Evolutionary conservation across 2,888 invertebrate species (phyloP).

Genomic region (Drosophila heteroneura): DNA sequence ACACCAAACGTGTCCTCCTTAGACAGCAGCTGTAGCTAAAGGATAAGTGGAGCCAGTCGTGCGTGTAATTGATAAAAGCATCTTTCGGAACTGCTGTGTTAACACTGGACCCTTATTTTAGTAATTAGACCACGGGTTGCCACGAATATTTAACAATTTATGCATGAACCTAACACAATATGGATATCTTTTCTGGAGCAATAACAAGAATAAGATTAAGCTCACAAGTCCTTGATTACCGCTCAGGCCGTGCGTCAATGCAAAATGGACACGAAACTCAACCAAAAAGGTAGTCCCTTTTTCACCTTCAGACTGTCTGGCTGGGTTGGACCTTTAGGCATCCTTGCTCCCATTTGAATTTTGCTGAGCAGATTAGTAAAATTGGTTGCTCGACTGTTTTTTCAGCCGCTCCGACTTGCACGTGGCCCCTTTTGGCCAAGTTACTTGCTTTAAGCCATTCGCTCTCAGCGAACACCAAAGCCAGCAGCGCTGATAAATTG

Average conservation of each 20-base stretch:
- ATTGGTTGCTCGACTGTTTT: slow-evolving; percentile 44
- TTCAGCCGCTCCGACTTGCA: background rate
- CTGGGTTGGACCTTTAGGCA: background rate
- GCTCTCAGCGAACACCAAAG: slow-evolving; percentile 9
- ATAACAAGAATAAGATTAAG: slow-evolving; percentile 33
- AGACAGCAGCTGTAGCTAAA: background rate
- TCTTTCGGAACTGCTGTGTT: slow-evolving; percentile 23
- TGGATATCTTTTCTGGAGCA: slow-evolving; percentile 8
- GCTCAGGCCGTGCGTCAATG: slow-evolving; percentile 27
- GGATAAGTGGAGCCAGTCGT: slow-evolving; percentile 24
- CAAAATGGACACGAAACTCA: slow-evolving; percentile 39
- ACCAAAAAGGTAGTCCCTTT: slow-evolving; percentile 22
- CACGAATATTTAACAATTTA: slow-evolving; percentile 6
- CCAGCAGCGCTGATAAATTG: slow-evolving; percentile 33
- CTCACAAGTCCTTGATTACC: slow-evolving; percentile 32
- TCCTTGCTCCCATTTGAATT: slow-evolving; percentile 1
- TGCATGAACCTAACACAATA: background rate
- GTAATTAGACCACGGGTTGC: slow-evolving; percentile 35
- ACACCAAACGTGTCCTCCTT: slow-evolving; percentile 42
- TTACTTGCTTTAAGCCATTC: slow-evolving; percentile 38
- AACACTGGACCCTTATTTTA: slow-evolving; percentile 13
- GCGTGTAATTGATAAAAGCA: slow-evolving; percentile 70
- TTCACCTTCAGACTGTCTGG: slow-evolving; percentile 23
- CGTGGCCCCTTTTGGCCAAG: slow-evolving; percentile 40
- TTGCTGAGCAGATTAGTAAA: slow-evolving; percentile 64